Base-by-base conservation (phyloP, 2,797 vertebrate genomes). In the Strix occidentalis region DNA sequence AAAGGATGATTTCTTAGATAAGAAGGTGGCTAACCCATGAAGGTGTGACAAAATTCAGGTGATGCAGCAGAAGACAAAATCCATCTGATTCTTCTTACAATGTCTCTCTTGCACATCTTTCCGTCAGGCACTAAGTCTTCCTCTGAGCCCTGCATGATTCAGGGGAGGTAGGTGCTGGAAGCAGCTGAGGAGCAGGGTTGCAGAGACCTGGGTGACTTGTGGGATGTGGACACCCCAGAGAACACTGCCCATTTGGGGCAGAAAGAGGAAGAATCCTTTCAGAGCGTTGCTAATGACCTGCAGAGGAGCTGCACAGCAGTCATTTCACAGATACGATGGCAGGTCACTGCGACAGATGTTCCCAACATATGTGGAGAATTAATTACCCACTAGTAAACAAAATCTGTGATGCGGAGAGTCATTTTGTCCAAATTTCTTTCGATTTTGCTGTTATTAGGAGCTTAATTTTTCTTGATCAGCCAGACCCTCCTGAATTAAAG, bases 311-410 rank as follows among this genome's bases (percentile, higher is more conserved):
- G 98, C 99, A 96, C 99, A 99, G 99, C 99, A 99, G 99, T 98
- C 97, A 97, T 99, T 99, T 98, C 98, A 97, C 99, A 98, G 99
- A 98, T 99, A 98, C 98, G 98, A 97, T 98, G 99, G 99, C 99
- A 99, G 99, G 99, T 99, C 99, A 99, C 98, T 93, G 98, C 98
- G 98, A 99, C 99, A 99, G 99, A 99, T 99, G 99, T 99, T 99
- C 98, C 98, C 98, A 99, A 98, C 99, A 99, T 99, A 99, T 99
- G 99, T 99, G 99, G 98, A 98, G 98, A 99, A 99, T 99, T 99
- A 99, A 99, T 99, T 99, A 99, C 99, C 99, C 98, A 98, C 99
- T 98, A 99, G 99, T 99, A 99, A 99, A 99, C 99, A 99, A 99
- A 99, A 98, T 99, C 99, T 98, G 98, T 98, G 98, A 98, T 98